Base-by-base conservation (phyloP, 2,113 vertebrate genomes). In the Equus przewalskii region DNA sequence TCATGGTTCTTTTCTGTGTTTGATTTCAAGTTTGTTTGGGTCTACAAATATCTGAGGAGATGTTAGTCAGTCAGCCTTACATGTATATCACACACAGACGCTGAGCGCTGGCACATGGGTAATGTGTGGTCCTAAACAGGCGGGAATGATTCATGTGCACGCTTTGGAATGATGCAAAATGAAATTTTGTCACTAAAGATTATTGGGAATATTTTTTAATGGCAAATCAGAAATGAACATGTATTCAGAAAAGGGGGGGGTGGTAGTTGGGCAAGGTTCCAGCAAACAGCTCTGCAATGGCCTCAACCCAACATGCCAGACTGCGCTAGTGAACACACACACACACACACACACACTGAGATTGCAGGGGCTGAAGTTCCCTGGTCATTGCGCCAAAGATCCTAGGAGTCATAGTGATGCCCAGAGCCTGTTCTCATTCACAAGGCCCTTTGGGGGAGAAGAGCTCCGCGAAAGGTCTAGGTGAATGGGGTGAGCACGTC, bases 211-310 rank as follows among this genome's bases (percentile, higher is more conserved):
- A 58, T 87, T 94, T 81, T 93, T 96, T 83, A 93, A 93, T 83
- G 69, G 58, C 64, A 95, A 97, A 58, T 19, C 75, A 92, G 86
- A 96, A 97, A 89, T 82, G 69, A 97, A 89, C 56, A 86, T 58
- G 44, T 79, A 86, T 86, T 87, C 70, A 91, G 70, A 75, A 89
- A 73, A 80, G 60, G 49, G 41, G 8, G 36, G 65, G 36, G 22
- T 19, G 44, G 19, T 33, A 51, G 36, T 33, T 91, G 72, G 65
- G 80, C 72, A 92, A 56, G 91, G 26, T 89, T 96, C 95, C 82
- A 97, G 85, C 89, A 89, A 62, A 94, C 72, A 89, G 69, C 92
- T 78, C 96, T 97, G 90, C 94, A 97, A 18, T 85, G 89, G 75
- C 95, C 85, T 95, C 78, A 97, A 70, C 64, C 67, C n/a, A 44